Evolutionary conservation across 2,113 vertebrate species (phyloP), one percentile per base, ranked within the genome.

Genomic region (Lontra canadensis): DNA sequence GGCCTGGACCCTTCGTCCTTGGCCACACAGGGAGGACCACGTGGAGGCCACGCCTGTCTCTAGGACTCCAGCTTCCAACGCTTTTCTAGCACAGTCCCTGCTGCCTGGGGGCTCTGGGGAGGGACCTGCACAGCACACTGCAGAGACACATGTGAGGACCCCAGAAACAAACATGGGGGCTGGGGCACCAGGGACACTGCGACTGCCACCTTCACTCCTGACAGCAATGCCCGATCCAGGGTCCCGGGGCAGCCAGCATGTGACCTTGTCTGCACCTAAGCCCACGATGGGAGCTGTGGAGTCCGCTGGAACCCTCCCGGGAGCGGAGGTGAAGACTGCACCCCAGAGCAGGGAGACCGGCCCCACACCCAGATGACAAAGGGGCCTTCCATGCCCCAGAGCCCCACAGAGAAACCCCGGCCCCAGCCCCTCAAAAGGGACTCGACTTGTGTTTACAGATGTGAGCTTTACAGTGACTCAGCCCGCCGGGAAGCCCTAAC

Each of bases 121-220:
- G 10, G 36, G 36, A 36, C 12, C 8, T 0, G 7, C 74, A 29
- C 36, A 34, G 26, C n/a, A 1, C 0, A 0, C 3, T 1, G 63
- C 63, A 42, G 42, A 39, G 15, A 87, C 44, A 5, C 10, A 6
- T 1, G 11, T 65, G 29, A 47, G 0, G 0, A 36, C 4, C 15
- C 17, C 0, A 3, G 20, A 13, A 36, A 17, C 15, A 83, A 52
- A 26, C 34, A 0, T 0, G 0, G 26, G 3, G 42, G 4, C 34
- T 57, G 65, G 67, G 8, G 67, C 67, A 69, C 67, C 1, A 0
- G 34, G 67, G 65, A n/a, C 7, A 15, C 34, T 0, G 0, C 15
- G 10, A 36, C 3, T 34, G 31, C 65, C 65, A 18, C 65, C 65
- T 18, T 3, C 61, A 12, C 65, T 67, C 65, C 63, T 7, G 31